Conservation (phyloP, 2,797 vertebrate species). For the Bradypus variegatus region DNA sequence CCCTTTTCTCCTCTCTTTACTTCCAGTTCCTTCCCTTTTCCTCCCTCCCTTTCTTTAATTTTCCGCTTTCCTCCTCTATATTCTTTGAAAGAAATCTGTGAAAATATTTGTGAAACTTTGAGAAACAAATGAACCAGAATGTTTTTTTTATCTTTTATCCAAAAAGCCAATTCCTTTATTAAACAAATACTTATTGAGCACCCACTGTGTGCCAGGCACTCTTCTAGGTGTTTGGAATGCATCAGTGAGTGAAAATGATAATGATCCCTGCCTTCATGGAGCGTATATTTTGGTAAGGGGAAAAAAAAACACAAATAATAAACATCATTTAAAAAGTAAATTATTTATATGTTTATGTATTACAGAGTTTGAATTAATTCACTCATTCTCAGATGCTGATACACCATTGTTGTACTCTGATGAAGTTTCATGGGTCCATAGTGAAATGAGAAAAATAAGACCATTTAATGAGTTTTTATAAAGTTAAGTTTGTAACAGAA, state of each 20-base stretch:
- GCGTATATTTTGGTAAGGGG: background rate
- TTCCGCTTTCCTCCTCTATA: no score
- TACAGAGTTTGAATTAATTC: background rate
- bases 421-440: background rate
- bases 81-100: no score
- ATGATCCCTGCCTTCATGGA: background rate
- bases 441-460: slow-evolving; percentile 3
- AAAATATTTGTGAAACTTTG: no score
- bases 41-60: no score
- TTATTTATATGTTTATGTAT: background rate
- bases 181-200: background rate
- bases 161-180: background rate
- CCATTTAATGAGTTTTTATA: background rate
- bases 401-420: background rate
- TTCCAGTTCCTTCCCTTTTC: no score
- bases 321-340: background rate
- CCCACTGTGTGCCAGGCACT: background rate
- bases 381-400: background rate
- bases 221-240: background rate
- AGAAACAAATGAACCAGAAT: background rate
- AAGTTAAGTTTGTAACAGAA: background rate
- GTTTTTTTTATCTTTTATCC: background rate
- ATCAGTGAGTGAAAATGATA: background rate
- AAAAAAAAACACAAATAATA: background rate
- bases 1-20: no score